Base-by-base conservation (phyloP, 2,113 vertebrate genomes). In the Entelurus aequoreus region DNA sequence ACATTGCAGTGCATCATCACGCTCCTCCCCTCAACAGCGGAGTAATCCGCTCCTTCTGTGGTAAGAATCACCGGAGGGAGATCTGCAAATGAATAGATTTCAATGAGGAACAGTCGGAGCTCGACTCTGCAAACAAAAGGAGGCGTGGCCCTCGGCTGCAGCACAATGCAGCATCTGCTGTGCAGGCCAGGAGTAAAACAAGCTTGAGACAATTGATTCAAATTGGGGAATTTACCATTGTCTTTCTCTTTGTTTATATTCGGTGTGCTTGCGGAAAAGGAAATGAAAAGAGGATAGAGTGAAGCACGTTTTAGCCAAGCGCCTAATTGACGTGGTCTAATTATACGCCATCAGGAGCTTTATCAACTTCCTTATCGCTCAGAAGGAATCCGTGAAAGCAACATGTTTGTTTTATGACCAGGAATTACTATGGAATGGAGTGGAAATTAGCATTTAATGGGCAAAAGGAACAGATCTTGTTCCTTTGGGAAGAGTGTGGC, bases 21-120 rank as follows among this genome's bases (percentile, higher is more conserved):
- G 8, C 80, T 84, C 70, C 89, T 89, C 3, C 93, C 92, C 65
- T 89, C 87, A 6, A 95, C 94, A 0, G 93, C 82, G 0, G 88
- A 90, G 1, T 98, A 98, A 3, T 84, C 88, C 63, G 92, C 90
- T 44, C 62, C 90, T 4, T 95, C 89, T 5, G 80, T 79, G 0
- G 95, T 99, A 75, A 96, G 61, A 35, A 99, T 93, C 87, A 95
- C 74, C 0, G 97, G 97, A 35, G 80, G 81, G 46, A 95, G 87
- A 81, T 97, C 97, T 99, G 77, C 56, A 63, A 58, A 72, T 14
- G 6, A 49, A 16, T 10, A 72, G 19, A 66, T 59, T 19, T 3
- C 40, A 52, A 46, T 71, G 46, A 56, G 59, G 48, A 37, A 35
- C 37, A 57, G 11, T 65, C 15, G 3, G 9, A 38, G 6, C 12